Evolutionary conservation across 2,888 invertebrate species (phyloP), one percentile per base, ranked within the genome.

Genomic region (Caenorhabditis sinica): DNA sequence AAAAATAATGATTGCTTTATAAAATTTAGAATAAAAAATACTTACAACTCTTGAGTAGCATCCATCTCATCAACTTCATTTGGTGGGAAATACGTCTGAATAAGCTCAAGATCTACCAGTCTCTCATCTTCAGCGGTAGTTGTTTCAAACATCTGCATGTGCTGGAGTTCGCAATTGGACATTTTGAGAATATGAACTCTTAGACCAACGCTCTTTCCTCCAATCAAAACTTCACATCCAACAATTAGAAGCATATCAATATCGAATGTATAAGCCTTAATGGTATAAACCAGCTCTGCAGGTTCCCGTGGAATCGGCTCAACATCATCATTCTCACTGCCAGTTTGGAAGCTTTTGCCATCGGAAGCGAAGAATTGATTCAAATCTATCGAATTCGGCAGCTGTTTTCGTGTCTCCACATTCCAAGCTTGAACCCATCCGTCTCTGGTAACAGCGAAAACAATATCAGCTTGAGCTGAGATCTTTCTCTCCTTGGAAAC

Each of bases 391-490:
- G 61, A 66, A 9, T n/a, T 53, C 9, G 71, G 30, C 17, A 80
- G 11, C 30, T 84, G 75, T 33, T 71, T 80, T 5, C 66, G 65
- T 0, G 84, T 80, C 13, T 85, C 84, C 6, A 73, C 76, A 63
- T 85, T 86, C 86, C 86, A 88, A 2, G 74, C 82, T 28, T 82
- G 77, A n/a, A 88, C 58, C 58, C 77, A 72, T 61, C 86, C 86
- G 28, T 88, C 83, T 65, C 73, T 71, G 3, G 85, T 79, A 3
- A 85, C 79, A 13, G 82, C 68, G 71, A 65, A 79, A 1, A 82
- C 74, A 17, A 85, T 73, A 71, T 85, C 85, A 2, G 85, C 61
- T 1, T 45, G 28, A 4, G 23, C 43, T 0, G 66, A 49, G n/a
- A 30, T 33, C 20, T 73, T 73, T 33, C 73, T 43, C 17, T 72